These are phyloP conservation scores for Leptinotarsa undecemlineata DNA, from an alignment of 1,140 invertebrate species.

Conservation along the genomic window DNA sequence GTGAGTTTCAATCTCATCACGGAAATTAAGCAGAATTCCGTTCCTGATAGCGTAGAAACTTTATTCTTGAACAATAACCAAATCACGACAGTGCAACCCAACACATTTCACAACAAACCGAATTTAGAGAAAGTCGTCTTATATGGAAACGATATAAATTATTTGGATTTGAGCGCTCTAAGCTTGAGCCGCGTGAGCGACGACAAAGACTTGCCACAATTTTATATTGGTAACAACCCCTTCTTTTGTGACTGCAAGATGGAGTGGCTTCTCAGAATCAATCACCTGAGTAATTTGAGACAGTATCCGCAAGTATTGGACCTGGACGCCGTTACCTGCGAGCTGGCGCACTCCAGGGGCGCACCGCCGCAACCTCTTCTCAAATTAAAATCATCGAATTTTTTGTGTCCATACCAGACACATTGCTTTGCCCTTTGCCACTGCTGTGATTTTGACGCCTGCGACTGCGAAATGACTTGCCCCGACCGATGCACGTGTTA, in stretches of 20 bases:
- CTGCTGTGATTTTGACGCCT: constrained; percentile 89
- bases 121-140: constrained; percentile 75
- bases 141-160: constrained; percentile 73
- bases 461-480: constrained; percentile 90
- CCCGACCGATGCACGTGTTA: constrained; percentile 85
- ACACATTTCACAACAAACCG: constrained; percentile 72
- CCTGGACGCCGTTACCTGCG: constrained; percentile 80
- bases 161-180: constrained; percentile 73
- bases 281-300: constrained; percentile 68
- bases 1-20: constrained; percentile 74
- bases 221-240: constrained; percentile 80
- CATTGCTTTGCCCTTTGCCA: constrained; percentile 88
- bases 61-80: constrained; percentile 78
- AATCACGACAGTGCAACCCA: constrained; percentile 69
- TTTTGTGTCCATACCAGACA: constrained; percentile 84
- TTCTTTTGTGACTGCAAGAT: constrained; percentile 83
- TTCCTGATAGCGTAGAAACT: constrained; percentile 75
- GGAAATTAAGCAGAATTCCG: constrained; percentile 66
- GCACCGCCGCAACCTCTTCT: constrained; percentile 73
- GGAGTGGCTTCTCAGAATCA: constrained; percentile 83
- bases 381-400: constrained; percentile 78
- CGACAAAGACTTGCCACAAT: constrained; percentile 70
- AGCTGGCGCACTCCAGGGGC: constrained; percentile 75
- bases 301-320: constrained; percentile 85
- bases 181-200: constrained; percentile 67